Conservation (phyloP, 1,140 invertebrate species). For the Bombus consobrinus region DNA sequence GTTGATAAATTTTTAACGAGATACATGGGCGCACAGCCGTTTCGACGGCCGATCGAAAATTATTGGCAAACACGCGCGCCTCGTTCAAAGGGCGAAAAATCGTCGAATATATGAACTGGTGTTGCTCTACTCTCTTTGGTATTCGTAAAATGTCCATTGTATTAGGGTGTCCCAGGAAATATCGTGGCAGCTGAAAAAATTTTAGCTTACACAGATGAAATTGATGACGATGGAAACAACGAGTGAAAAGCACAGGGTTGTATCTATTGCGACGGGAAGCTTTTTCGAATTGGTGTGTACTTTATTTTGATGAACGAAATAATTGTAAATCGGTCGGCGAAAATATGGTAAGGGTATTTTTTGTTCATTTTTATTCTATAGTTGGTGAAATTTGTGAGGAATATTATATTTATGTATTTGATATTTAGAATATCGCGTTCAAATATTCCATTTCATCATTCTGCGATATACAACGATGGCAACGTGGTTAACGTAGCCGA, state of each 20-base stretch:
- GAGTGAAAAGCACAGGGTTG: not conserved
- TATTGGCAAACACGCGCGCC: conserved; percentile 43
- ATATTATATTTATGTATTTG: too few relatives aligned
- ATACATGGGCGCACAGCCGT: not conserved
- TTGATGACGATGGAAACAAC: not conserved
- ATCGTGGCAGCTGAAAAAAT: not conserved
- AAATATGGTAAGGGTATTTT: too few relatives aligned
- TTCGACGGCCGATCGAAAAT: conserved; percentile 35
- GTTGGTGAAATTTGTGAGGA: too few relatives aligned
- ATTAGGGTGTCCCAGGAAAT: not conserved
- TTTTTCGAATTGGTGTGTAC: not conserved
- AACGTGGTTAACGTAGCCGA: too few relatives aligned
- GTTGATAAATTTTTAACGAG: conserved; percentile 58
- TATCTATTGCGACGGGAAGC: too few relatives aligned
- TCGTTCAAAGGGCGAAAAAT: conserved; percentile 27
- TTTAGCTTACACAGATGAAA: not conserved
- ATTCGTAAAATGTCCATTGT: not conserved
- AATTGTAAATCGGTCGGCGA: too few relatives aligned
- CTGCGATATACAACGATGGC: too few relatives aligned
- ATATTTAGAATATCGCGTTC: too few relatives aligned
- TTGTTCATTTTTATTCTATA: too few relatives aligned
- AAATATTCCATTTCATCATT: too few relatives aligned
- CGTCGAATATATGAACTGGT: not conserved
- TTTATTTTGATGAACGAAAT: too few relatives aligned
- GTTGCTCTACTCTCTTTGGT: not conserved